These are phyloP conservation scores for Anhinga rufa DNA, from an alignment of 2,113 vertebrate genomes.

Conservation along the genomic window DNA sequence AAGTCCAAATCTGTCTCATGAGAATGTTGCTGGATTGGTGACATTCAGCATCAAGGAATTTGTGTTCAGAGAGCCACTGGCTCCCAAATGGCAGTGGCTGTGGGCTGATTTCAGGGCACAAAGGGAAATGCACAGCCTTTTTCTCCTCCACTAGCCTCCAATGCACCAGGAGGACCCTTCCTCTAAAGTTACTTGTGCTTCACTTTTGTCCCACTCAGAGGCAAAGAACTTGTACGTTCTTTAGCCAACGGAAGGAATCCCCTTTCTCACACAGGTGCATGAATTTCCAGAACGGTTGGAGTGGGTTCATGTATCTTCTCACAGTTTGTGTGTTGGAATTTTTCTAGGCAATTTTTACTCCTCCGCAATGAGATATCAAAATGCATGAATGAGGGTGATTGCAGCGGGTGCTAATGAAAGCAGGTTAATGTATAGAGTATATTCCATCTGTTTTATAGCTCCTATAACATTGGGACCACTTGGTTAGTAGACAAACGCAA, in stretches of 20 bases:
- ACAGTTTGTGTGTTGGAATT: background rate
- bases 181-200: background rate
- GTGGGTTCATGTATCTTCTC: background rate
- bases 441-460: background rate
- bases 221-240: background rate
- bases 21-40: background rate
- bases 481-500: background rate
- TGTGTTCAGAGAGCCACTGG: background rate
- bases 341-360: background rate
- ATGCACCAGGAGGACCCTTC: background rate
- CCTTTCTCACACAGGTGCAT: background rate
- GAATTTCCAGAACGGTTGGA: background rate
- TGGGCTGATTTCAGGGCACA: background rate
- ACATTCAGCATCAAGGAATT: background rate
- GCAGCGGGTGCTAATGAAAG: background rate
- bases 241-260: background rate
- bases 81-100: background rate
- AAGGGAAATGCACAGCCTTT: background rate
- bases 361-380: background rate
- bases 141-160: background rate
- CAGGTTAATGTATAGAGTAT: background rate
- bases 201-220: background rate
- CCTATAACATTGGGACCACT: background rate
- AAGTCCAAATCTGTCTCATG: background rate
- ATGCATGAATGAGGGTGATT: background rate